Evolutionary conservation across 2,113 vertebrate species (phyloP).

Genomic region (Scatophagus argus): DNA sequence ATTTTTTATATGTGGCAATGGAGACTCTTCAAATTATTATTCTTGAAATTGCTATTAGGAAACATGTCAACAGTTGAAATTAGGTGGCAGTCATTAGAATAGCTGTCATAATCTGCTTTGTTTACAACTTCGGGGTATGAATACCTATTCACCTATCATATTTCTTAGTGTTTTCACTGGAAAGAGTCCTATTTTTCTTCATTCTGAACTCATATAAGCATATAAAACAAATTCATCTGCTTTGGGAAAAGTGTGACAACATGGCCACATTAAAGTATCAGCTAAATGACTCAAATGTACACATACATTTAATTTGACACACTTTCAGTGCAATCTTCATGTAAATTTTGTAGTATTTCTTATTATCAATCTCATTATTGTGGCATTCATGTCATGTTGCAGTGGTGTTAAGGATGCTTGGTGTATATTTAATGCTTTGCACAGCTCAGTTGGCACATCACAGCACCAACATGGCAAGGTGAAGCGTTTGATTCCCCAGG

Average conservation of each 20-base stretch:
- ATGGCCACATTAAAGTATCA: neutral
- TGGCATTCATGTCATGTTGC: neutral
- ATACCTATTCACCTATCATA: no score
- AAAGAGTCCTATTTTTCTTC: neutral
- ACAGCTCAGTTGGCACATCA: neutral
- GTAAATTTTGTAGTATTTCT: neutral
- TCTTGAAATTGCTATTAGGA: neutral
- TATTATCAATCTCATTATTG: neutral
- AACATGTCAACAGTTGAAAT: neutral
- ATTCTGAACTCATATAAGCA: neutral
- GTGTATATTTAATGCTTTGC: slow-evolving; percentile 7
- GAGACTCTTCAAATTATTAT: neutral
- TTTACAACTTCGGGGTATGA: no score
- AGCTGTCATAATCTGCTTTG: no score
- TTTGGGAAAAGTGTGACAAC: neutral
- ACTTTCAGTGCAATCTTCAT: neutral
- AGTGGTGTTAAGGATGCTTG: slow-evolving; percentile 17
- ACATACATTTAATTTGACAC: neutral
- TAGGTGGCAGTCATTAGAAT: neutral
- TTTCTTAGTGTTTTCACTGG: neutral
- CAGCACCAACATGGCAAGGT: neutral
- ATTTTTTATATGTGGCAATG: neutral
- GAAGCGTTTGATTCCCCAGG: slow-evolving; percentile 3
- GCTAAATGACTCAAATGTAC: neutral
- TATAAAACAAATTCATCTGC: neutral